Percentiles rank a stretch among this genome's conserved stretches.
Evolutionary conservation across 2,797 vertebrate genomes (phyloP).

Genomic region (Cryptoblepharus egeriae): DNA sequence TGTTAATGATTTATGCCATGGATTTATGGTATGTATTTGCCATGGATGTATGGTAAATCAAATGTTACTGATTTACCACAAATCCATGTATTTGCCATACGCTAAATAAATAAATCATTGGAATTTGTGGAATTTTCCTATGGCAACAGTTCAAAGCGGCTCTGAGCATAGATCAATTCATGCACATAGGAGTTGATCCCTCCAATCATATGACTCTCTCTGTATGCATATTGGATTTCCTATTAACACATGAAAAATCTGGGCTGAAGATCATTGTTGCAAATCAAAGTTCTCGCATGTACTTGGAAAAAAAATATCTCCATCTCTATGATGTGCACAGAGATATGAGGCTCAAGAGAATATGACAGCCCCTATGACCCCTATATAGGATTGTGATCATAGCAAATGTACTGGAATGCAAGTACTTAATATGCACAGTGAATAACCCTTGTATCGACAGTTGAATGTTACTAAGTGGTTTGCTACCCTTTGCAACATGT

Average conservation of each 20-base stretch:
- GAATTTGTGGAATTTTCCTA: neutral
- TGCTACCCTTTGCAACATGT: conserved; percentile 67
- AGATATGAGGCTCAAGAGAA: no score
- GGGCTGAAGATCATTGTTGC: neutral
- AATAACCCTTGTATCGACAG: neutral
- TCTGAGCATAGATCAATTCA: neutral
- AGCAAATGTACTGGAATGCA: neutral
- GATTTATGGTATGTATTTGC: no score
- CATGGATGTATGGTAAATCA: no score
- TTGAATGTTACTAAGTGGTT: conserved; percentile 7
- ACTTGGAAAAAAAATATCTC: neutral
- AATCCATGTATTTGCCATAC: no score
- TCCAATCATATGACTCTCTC: neutral
- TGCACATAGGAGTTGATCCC: no score
- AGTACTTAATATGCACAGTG: neutral
- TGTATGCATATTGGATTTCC: neutral
- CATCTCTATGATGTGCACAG: no score
- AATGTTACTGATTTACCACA: no score
- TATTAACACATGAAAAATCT: neutral
- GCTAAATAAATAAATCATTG: no score
- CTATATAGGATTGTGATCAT: neutral
- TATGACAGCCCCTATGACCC: neutral
- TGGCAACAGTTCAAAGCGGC: neutral
- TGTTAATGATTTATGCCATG: no score
- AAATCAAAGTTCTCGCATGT: neutral